phyloP scores from a whole-genome alignment of 1,140 invertebrate species.

The Schlechtendalia chinensis region DNA sequence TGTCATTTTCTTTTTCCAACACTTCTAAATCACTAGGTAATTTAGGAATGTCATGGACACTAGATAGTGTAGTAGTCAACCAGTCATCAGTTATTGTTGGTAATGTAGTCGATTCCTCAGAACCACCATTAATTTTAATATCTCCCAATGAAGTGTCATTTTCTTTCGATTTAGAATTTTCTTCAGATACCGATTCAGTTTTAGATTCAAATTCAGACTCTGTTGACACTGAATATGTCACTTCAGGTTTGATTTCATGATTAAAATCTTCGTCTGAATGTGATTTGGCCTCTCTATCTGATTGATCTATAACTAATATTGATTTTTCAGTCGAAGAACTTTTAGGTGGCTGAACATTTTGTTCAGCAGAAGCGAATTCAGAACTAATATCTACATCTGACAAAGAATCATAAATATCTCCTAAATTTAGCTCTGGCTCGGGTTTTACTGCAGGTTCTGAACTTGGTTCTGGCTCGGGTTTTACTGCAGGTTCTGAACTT shows the following conservation, averaged over 20 bases:
- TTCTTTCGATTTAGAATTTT: background rate
- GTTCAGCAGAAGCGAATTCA: background rate
- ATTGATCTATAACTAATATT: background rate
- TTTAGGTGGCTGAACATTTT: background rate
- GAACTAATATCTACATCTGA: conserved; percentile 45
- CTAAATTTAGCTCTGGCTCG: conserved; percentile 47
- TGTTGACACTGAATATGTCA: conserved; percentile 29
- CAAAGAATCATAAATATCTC: conserved; percentile 10
- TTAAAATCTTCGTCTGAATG: conserved; percentile 15
- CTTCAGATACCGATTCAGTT: background rate
- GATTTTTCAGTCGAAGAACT: conserved; percentile 20
- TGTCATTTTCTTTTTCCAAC: conserved; percentile 14
- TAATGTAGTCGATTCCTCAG: background rate
- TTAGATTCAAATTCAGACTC: conserved; percentile 39
- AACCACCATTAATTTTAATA: background rate
- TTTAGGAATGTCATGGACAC: background rate
- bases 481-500: conserved; percentile 49
- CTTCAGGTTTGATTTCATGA: conserved; percentile 46
- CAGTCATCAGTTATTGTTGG: conserved; percentile 14
- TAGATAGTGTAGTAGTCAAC: conserved; percentile 22
- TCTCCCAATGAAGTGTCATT: background rate
- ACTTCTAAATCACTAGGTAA: conserved; percentile 40
- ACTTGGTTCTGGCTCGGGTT: conserved; percentile 52
- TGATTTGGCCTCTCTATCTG: conserved; percentile 40
- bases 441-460: conserved; percentile 51